A percentile compares a stretch with the other conserved stretches of the same genome.
Evolutionary conservation across 2,888 invertebrate species (phyloP).

Genomic region (Caenorhabditis sp.): DNA sequence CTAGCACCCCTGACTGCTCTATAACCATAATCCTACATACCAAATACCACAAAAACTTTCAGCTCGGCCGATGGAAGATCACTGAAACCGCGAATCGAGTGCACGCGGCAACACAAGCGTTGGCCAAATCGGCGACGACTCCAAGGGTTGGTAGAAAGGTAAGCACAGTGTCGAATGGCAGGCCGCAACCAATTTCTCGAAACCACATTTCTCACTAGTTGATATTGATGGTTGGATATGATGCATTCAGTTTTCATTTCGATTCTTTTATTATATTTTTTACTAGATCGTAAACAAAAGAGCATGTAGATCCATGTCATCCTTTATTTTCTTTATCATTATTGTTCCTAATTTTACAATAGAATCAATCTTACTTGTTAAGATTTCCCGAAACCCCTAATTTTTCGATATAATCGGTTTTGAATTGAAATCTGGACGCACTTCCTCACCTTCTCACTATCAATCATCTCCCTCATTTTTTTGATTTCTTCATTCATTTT

Average conservation of each 20-base stretch:
- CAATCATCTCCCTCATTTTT: constrained; percentile 1
- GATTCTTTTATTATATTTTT: constrained; percentile 24
- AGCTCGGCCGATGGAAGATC: constrained; percentile 83
- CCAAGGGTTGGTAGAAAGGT: constrained; percentile 72
- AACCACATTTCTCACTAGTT: constrained; percentile 28
- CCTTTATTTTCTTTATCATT: constrained; percentile 20
- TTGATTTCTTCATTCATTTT: constrained; percentile 20
- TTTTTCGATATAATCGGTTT: constrained; percentile 35
- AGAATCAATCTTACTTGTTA: too few relatives aligned
- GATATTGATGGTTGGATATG: constrained; percentile 2
- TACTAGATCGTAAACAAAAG: constrained; percentile 20
- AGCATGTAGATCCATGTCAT: constrained; percentile 23
- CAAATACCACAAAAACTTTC: too few relatives aligned
- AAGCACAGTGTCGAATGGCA: constrained; percentile 61
- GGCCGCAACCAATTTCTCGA: constrained; percentile 48
- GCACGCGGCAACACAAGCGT: constrained; percentile 76
- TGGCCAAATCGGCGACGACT: constrained; percentile 68
- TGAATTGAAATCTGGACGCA: constrained; percentile 49
- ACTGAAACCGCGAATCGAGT: constrained; percentile 81
- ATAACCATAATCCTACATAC: too few relatives aligned
- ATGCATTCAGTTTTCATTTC: constrained; percentile 55
- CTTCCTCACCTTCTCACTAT: constrained; percentile 17
- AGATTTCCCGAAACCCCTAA: not conserved
- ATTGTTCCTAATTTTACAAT: constrained; percentile 1
- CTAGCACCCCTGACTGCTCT: too few relatives aligned